These are phyloP conservation scores for Megalopta genalis DNA, from an alignment of 1,140 invertebrate species.

Conservation along the genomic window DNA sequence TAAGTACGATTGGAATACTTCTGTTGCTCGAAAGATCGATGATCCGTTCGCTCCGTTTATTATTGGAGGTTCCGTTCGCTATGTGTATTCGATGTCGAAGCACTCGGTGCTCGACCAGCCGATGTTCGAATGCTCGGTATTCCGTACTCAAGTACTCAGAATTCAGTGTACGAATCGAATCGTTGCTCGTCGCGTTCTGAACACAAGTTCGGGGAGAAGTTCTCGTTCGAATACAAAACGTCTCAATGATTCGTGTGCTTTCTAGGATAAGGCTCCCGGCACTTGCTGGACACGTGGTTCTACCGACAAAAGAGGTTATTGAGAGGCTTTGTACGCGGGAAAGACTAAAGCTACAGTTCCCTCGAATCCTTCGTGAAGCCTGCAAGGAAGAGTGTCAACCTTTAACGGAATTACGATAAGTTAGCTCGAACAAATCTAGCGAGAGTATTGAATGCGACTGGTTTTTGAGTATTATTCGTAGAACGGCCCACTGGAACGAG, in stretches of 20 bases:
- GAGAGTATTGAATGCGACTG: background rate
- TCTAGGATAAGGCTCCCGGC: background rate
- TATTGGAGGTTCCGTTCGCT: background rate
- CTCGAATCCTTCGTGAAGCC: conserved; percentile 20
- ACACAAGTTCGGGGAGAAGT: background rate
- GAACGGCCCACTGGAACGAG: conserved; percentile 12
- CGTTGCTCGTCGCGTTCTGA: conserved; percentile 6
- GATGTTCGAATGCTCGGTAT: background rate
- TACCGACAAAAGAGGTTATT: background rate
- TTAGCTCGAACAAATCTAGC: background rate
- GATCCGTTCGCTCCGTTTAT: background rate
- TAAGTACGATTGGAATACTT: too few relatives aligned
- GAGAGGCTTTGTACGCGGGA: background rate
- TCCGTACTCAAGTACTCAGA: background rate
- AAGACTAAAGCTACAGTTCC: conserved; percentile 17
- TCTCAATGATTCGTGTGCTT: background rate
- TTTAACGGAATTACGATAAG: conserved; percentile 17
- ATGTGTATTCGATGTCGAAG: background rate
- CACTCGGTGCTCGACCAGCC: background rate
- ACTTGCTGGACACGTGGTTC: background rate
- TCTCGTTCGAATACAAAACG: background rate
- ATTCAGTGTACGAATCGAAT: background rate
- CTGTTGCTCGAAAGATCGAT: too few relatives aligned
- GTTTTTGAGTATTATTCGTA: background rate
- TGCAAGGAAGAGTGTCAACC: conserved; percentile 2